A percentile compares a stretch with the other conserved stretches of the same genome.
phyloP scores from a whole-genome alignment of 1,140 invertebrate species.

The Planococcus citri region DNA sequence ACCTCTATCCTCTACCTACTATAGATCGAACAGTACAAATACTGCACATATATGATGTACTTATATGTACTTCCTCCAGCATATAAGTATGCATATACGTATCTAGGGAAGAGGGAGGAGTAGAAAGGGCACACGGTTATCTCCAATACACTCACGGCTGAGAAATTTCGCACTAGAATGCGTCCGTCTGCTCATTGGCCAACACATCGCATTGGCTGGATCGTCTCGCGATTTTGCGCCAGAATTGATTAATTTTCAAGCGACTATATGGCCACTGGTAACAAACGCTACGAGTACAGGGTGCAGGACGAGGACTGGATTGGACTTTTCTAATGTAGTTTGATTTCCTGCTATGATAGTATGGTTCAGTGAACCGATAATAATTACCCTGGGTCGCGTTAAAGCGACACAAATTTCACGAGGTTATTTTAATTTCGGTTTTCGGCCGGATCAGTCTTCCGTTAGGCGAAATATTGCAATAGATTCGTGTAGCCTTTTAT shows the following conservation, averaged over 20 bases:
- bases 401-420: background rate
- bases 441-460: too few species aligned
- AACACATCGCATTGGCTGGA: background rate
- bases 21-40: too few species aligned
- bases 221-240: background rate
- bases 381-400: background rate
- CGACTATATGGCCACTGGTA: background rate
- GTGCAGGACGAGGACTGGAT: too few species aligned
- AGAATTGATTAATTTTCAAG: background rate
- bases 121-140: too few species aligned
- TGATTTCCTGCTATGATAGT: slow-evolving; percentile 2
- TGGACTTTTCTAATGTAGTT: background rate
- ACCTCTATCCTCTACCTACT: too few species aligned
- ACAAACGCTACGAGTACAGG: background rate
- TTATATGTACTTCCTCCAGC: too few species aligned
- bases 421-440: background rate
- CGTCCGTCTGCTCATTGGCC: background rate
- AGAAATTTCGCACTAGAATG: background rate
- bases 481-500: background rate
- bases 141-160: background rate
- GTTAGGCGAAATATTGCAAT: too few species aligned
- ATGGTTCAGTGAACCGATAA: background rate
- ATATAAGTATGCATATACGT: too few species aligned
- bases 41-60: too few species aligned
- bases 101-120: too few species aligned